Base-by-base conservation (phyloP, 2,888 invertebrate species). In the Mythimna albipuncta region DNA sequence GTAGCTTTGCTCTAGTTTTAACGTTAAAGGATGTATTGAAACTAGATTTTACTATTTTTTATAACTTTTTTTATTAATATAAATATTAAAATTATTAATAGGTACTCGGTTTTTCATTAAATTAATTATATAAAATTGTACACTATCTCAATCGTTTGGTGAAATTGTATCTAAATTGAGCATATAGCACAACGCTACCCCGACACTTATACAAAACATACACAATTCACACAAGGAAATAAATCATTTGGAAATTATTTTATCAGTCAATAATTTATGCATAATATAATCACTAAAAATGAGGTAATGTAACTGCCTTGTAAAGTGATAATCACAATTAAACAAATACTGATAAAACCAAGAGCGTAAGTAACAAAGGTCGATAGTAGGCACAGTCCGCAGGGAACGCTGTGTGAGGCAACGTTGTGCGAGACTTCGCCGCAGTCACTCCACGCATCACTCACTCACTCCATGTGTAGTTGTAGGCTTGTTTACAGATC, bases 81-180 rank as follows among this genome's bases (percentile, higher is more conserved):
- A 96, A 96, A 96, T 96, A 96, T 95, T 96, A 95, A 94, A 95
- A 95, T 95, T 95, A 94, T 94, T 94, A 93, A 95, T 95, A 96
- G 96, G 96, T 96, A 96, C 95, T 96, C 94, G 94, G 93, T 95
- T 95, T 92, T 47, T 95, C 92, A 93, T 95, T 95, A 94, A 95
- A 94, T 94, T 94, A 96, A 94, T 94, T 85, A 87, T 94, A 94
- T 94, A 94, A 94, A 94, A 95, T 94, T 94, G 93, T 95, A 94
- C 94, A 94, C 94, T 96, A 95, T 94, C 94, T 95, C 94, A 94
- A 95, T 94, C 91, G 94, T 95, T 95, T 94, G 95, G 94, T 95
- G 96, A 95, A 94, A 94, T 94, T 94, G 94, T 95, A 94, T 95
- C 95, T 96, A 95, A 95, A 95, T 96, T 96, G 96, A 96, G 96